These are phyloP conservation scores for Brenthis hecate DNA, from an alignment of 2,888 invertebrate species.

Conservation along the genomic window DNA sequence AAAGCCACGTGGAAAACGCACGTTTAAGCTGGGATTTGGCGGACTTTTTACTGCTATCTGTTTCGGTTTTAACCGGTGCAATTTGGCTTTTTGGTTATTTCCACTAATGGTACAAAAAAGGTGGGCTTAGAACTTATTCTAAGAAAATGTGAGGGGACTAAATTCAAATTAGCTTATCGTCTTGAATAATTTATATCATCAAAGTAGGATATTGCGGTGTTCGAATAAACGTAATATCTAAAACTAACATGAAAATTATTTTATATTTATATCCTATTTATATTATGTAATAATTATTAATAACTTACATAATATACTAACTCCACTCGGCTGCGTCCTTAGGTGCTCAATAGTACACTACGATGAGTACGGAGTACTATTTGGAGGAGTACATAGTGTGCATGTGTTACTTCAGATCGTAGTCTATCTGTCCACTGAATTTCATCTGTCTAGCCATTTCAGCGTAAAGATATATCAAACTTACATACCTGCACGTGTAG, in stretches of 20 bases:
- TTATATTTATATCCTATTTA: background rate
- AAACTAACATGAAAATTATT: background rate
- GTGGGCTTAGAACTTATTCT: slow-evolving; percentile 3
- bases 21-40: slow-evolving; percentile 34
- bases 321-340: too few species aligned
- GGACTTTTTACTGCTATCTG: slow-evolving; percentile 30
- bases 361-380: too few species aligned
- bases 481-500: too few species aligned
- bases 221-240: slow-evolving; percentile 11
- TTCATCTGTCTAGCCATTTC: too few species aligned
- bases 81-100: slow-evolving; percentile 24
- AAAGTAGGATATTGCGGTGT: background rate
- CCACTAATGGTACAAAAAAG: slow-evolving; percentile 20
- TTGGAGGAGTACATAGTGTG: too few species aligned
- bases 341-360: too few species aligned
- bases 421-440: too few species aligned
- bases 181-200: slow-evolving; percentile 23
- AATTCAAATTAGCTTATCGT: slow-evolving; percentile 17
- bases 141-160: slow-evolving; percentile 6
- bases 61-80: slow-evolving; percentile 23
- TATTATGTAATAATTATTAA: background rate
- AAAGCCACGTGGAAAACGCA: slow-evolving; percentile 37
- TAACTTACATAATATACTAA: too few species aligned
- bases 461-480: too few species aligned
- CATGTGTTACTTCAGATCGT: too few species aligned